Evolutionary conservation across 2,888 invertebrate species (phyloP).

Genomic region (Azorinus chamasolen): DNA sequence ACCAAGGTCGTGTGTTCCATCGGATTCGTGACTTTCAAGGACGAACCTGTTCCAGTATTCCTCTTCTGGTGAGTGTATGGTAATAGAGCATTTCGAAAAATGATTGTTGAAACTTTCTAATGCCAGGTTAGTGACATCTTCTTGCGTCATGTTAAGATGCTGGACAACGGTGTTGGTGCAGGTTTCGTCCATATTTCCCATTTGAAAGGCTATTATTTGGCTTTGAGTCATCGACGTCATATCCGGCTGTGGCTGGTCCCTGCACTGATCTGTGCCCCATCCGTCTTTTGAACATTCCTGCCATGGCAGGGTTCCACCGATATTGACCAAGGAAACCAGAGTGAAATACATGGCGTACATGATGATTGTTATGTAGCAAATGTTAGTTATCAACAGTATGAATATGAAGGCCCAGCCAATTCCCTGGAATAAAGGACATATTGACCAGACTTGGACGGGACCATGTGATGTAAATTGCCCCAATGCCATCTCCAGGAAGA

Average conservation of each 20-base stretch:
- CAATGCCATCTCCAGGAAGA: conserved; percentile 39
- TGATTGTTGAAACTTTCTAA: too few species aligned
- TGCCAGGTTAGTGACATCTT: too few species aligned
- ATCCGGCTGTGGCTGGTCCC: conserved; percentile 4
- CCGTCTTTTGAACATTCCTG: conserved; percentile 9
- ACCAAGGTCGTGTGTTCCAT: conserved; percentile 24
- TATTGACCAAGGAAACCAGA: conserved; percentile 37
- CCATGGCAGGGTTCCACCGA: conserved; percentile 45
- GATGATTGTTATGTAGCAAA: conserved; percentile 45
- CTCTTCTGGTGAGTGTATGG: conserved; percentile 24
- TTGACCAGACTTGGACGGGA: conserved; percentile 27
- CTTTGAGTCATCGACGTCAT: neutral
- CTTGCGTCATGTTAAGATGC: too few species aligned
- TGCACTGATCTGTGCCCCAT: conserved; percentile 33
- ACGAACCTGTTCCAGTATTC: conserved; percentile 44
- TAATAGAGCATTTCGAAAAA: conserved; percentile 1
- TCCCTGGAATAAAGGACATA: conserved; percentile 39
- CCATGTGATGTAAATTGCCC: conserved; percentile 46
- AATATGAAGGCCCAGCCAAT: conserved; percentile 44
- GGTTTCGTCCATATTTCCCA: neutral
- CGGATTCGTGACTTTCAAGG: conserved; percentile 15
- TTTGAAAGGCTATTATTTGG: neutral
- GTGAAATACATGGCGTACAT: conserved; percentile 39
- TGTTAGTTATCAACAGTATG: conserved; percentile 27
- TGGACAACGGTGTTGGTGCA: neutral